Conservation (phyloP, 2,797 vertebrate genomes). For the Sebastolobus alascanus region DNA sequence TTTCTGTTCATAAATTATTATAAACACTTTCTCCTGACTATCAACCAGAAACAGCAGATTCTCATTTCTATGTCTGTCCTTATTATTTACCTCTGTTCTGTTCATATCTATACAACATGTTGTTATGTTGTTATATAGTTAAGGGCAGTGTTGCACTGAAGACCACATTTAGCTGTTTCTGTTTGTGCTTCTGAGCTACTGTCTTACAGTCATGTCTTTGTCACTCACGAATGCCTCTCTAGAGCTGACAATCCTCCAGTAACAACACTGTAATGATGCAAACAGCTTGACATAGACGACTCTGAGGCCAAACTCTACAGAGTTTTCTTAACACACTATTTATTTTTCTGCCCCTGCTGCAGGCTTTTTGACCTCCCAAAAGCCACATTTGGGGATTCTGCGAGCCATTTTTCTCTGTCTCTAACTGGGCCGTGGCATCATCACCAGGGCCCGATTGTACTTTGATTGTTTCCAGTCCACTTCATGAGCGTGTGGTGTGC, state of each 20-base stretch:
- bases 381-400: conserved; percentile 36
- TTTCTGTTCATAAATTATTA: conserved; percentile 16
- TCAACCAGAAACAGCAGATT: background rate
- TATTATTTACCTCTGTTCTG: conserved; percentile 4
- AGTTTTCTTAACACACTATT: conserved; percentile 26
- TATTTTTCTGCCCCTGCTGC: conserved; percentile 39
- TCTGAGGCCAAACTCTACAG: conserved; percentile 32
- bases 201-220: conserved; percentile 16
- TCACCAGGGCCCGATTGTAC: conserved; percentile 52
- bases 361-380: conserved; percentile 48
- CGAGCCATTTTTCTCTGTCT: conserved; percentile 48
- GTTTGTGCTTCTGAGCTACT: conserved; percentile 32
- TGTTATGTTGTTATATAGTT: conserved; percentile 13
- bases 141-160: background rate
- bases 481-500: conserved; percentile 61
- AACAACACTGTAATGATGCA: conserved; percentile 36
- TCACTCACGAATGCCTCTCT: conserved; percentile 14
- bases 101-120: conserved; percentile 18
- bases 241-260: conserved; percentile 31
- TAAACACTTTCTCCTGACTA: background rate
- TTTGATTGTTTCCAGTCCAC: conserved; percentile 78
- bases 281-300: conserved; percentile 49
- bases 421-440: conserved; percentile 49
- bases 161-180: conserved; percentile 32
- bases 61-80: background rate